Evolutionary conservation across 2,888 invertebrate species (phyloP), one percentile per base, ranked within the genome.

Genomic region (Machimus atricapillus): DNA sequence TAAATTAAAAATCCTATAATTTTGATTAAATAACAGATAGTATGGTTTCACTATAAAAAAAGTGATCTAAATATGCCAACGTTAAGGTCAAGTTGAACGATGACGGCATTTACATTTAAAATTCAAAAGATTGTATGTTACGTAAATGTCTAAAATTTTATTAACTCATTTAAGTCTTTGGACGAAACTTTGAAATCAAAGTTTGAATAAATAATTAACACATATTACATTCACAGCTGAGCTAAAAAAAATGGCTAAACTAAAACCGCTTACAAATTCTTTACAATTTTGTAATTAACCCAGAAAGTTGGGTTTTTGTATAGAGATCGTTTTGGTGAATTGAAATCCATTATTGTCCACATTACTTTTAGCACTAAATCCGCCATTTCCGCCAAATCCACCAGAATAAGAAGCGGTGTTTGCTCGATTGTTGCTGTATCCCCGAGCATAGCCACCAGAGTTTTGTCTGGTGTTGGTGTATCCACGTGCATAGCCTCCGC

Each of bases 151-250:
- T 78, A 37, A 79, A 52, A 19, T 79, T 79, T 43, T 43, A 76
- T 76, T 76, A 34, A 76, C n/a, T 76, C n/a, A 34, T 16, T 76
- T 76, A 76, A 76, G 76, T 76, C 76, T 76, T 76, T 76, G 76
- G 34, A 76, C 76, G 37, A 76, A 76, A 76, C 34, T 76, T 37
- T 76, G 76, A 76, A 76, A 37, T 76, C 76, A 76, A 76, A 76
- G 76, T 37, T 76, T 76, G 66, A 76, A 76, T 76, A 27, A 27
- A 66, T 66, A 66, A 66, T 66, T 66, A 27, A 66, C 66, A 66
- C 52, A 58, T 58, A 23, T 52, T 52, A 52, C 46, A 66, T 66
- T 66, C 66, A 66, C 66, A 66, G 66, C 66, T 66, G 66, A 66
- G 27, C 66, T 66, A 19, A 19, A 66, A 52, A n/a, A 7, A 66